These are phyloP conservation scores for Scaeva pyrastri DNA, from an alignment of 2,888 invertebrate species.

Conservation along the genomic window DNA sequence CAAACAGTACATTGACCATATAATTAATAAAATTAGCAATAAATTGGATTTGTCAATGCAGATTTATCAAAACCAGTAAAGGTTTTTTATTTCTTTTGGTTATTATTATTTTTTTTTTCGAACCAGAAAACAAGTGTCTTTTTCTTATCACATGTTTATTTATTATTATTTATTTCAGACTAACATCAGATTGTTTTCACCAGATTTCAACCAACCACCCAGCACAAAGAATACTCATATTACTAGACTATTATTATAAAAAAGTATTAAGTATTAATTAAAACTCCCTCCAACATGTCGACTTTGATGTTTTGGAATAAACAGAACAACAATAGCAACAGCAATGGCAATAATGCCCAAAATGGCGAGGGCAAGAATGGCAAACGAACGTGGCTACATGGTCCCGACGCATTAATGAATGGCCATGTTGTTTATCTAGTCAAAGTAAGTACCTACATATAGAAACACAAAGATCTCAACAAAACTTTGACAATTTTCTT, in stretches of 20 bases:
- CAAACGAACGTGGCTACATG: constrained; percentile 94
- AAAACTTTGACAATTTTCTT: neutral
- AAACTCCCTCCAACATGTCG: constrained; percentile 84
- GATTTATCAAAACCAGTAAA: neutral
- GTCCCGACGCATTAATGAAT: constrained; percentile 95
- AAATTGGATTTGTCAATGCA: constrained; percentile 20
- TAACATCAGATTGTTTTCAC: constrained; percentile 38
- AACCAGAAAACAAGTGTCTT: neutral
- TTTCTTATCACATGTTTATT: neutral
- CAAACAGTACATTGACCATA: constrained; percentile 61
- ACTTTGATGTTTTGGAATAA: constrained; percentile 88
- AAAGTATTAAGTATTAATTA: constrained; percentile 39
- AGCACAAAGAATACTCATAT: constrained; percentile 32
- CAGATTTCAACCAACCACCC: constrained; percentile 23
- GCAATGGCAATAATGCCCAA: constrained; percentile 82
- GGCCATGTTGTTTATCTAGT: constrained; percentile 99
- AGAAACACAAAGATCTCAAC: too few relatives aligned
- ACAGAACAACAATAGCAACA: constrained; percentile 84
- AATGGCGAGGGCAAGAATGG: constrained; percentile 81
- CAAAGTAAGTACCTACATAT: constrained; percentile 92
- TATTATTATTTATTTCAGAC: constrained; percentile 46
- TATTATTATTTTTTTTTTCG: too few relatives aligned
- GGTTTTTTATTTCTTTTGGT: neutral
- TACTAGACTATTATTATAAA: constrained; percentile 2
- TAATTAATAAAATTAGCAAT: constrained; percentile 6